A percentile compares a stretch with the other conserved stretches of the same genome.
Conservation (phyloP, 92 coral and sea anemone genomes). For the Paramuricea clavata region DNA sequence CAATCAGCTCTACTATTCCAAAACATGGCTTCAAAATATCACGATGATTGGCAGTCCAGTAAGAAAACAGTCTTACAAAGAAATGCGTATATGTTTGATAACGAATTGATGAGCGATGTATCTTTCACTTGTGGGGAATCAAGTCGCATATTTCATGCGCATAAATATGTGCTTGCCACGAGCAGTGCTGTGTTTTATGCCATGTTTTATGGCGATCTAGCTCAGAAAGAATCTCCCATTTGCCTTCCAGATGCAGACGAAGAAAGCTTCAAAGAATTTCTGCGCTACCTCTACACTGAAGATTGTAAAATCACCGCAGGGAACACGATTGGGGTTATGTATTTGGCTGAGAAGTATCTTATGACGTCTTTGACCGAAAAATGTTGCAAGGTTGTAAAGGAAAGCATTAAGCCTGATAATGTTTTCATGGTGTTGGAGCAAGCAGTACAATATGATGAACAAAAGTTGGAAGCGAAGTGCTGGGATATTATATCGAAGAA, state of each 20-base stretch:
- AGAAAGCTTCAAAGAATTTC: slow-evolving; percentile 74
- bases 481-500: slow-evolving; percentile 67
- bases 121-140: slow-evolving; percentile 6
- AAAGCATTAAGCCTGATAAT: slow-evolving; percentile 64
- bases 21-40: slow-evolving; percentile 8
- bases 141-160: slow-evolving; percentile 51
- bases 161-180: slow-evolving; percentile 76
- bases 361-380: slow-evolving; percentile 72
- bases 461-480: slow-evolving; percentile 50
- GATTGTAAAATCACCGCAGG: slow-evolving; percentile 69
- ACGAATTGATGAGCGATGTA: slow-evolving; percentile 17
- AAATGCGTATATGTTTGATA: slow-evolving; percentile 27
- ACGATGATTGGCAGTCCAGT: slow-evolving; percentile 24
- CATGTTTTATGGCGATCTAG: slow-evolving; percentile 73
- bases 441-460: slow-evolving; percentile 48
- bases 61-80: slow-evolving; percentile 20
- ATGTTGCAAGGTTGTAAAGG: slow-evolving; percentile 68
- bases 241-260: slow-evolving; percentile 76
- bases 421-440: slow-evolving; percentile 71
- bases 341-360: slow-evolving; percentile 78
- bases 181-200: slow-evolving; percentile 89
- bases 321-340: slow-evolving; percentile 64
- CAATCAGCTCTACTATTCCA: too few species aligned
- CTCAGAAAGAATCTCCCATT: slow-evolving; percentile 51
- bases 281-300: slow-evolving; percentile 78